phyloP scores from a whole-genome alignment of 2,888 invertebrate genomes.

The Lomographa bimaculata region DNA sequence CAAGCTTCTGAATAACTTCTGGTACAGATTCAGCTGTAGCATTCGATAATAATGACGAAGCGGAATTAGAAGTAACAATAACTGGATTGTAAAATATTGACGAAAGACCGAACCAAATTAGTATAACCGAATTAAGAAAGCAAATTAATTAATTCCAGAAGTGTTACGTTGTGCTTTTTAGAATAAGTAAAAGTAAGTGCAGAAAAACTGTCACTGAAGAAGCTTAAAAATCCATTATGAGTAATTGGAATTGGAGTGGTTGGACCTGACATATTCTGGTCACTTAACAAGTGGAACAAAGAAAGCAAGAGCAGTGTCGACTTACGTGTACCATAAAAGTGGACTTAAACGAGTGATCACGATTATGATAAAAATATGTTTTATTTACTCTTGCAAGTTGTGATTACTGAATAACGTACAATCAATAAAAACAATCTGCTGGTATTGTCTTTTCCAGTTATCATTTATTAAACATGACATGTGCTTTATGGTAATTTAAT shows the following conservation, averaged over 20 bases:
- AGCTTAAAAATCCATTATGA: slow-evolving; percentile 34
- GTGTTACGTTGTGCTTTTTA: slow-evolving; percentile 3
- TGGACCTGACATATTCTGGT: slow-evolving; percentile 45
- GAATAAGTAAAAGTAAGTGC: slow-evolving; percentile 3
- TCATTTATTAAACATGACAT: too few relatives aligned
- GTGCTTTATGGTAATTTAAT: too few relatives aligned
- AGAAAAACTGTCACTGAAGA: slow-evolving; percentile 13
- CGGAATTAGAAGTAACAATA: slow-evolving; percentile 5
- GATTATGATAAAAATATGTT: too few relatives aligned
- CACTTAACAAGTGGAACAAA: slow-evolving; percentile 49
- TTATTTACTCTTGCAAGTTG: too few relatives aligned
- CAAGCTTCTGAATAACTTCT: slow-evolving; percentile 27
- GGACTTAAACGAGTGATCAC: too few relatives aligned
- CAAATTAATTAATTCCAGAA: slow-evolving; percentile 14
- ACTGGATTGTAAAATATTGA: slow-evolving; percentile 7
- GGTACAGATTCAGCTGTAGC: too few relatives aligned
- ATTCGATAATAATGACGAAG: slow-evolving; percentile 2
- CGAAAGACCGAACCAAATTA: slow-evolving; percentile 15
- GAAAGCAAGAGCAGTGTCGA: slow-evolving; percentile 44
- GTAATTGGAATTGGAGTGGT: slow-evolving; percentile 49
- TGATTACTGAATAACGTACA: too few relatives aligned
- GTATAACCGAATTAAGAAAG: slow-evolving; percentile 14
- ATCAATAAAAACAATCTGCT: too few relatives aligned
- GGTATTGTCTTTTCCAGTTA: too few relatives aligned
- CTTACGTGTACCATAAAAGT: slow-evolving; percentile 33